phyloP scores from a whole-genome alignment of 2,888 invertebrate species.

The Gari tellinella region DNA sequence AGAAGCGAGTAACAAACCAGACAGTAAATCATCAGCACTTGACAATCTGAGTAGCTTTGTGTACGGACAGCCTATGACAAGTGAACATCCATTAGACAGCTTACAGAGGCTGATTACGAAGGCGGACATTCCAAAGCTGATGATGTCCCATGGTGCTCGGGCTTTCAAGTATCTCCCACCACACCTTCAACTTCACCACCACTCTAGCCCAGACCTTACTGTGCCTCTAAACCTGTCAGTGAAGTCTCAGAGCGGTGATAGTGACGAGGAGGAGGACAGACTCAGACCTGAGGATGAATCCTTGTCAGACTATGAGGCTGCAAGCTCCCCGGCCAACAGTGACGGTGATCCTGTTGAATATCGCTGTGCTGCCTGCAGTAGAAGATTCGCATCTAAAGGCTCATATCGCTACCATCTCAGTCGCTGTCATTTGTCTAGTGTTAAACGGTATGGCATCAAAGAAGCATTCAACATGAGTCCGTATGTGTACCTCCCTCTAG shows the following conservation, averaged over 20 bases:
- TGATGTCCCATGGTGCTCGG: slow-evolving; percentile 42
- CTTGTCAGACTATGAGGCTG: slow-evolving; percentile 63
- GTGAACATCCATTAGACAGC: slow-evolving; percentile 95
- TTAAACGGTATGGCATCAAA: slow-evolving; percentile 80
- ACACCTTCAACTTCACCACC: slow-evolving; percentile 48
- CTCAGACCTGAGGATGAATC: slow-evolving; percentile 52
- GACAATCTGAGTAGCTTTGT: slow-evolving; percentile 82
- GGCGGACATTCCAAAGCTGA: slow-evolving; percentile 88
- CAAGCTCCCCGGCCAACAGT: slow-evolving; percentile 65
- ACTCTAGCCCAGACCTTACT: slow-evolving; percentile 61
- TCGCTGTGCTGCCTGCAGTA: slow-evolving; percentile 80
- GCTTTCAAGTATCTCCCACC: slow-evolving; percentile 60
- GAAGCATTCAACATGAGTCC: slow-evolving; percentile 82
- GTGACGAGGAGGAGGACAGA: slow-evolving; percentile 52
- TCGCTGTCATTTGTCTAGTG: slow-evolving; percentile 80
- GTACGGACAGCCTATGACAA: slow-evolving; percentile 80
- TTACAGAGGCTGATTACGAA: slow-evolving; percentile 98
- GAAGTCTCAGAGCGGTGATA: slow-evolving; percentile 60
- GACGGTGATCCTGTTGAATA: slow-evolving; percentile 74
- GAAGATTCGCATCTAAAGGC: slow-evolving; percentile 97
- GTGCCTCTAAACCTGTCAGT: slow-evolving; percentile 74
- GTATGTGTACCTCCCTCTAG: slow-evolving; percentile 82
- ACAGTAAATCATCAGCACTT: slow-evolving; percentile 74
- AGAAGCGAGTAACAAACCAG: slow-evolving; percentile 33
- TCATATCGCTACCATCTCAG: slow-evolving; percentile 97